Base-by-base conservation (phyloP, 2,113 vertebrate genomes). In the Cranoglanis bouderius region DNA sequence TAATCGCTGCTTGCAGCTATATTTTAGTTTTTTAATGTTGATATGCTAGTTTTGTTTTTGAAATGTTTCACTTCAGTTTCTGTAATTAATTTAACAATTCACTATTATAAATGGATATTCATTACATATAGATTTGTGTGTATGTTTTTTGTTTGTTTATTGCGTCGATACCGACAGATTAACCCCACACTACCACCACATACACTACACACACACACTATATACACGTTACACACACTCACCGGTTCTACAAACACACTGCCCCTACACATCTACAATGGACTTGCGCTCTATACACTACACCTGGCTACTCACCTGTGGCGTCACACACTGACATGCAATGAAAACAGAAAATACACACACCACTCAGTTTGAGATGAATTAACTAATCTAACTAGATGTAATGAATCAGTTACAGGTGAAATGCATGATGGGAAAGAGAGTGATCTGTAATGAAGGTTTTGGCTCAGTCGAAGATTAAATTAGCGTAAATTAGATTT, bases 291-390 rank as follows among this genome's bases (percentile, higher is more conserved):
- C 72, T 78, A 43, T 43, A 57, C 24, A 65, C 13, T 70, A 81
- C 43, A 59, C 29, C 24, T 77, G 82, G 83, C 32, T 78, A 95
- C 95, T 96, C 90, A 95, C 94, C 95, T 75, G 53, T 89, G 90
- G 92, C 89, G 87, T 87, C 91, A 90, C 93, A 88, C 86, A 92
- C 93, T 95, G 93, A 88, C 90, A 89, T 87, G 93, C 91, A 92
- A 72, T 49, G 21, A 85, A 78, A 86, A 46, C 87, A n/a, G 70
- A 70, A 80, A 59, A 82, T 51, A 84, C 88, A 88, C 82, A 91
- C 43, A 87, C 78, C 35, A 3, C 21, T n/a, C 19, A 85, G 26
- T 6, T 18, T 9, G 0, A 84, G 35, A 29, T 43, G 26, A 9
- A 43, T 32, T 4, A 32, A 21, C 29, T 53, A 77, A 77, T 46